phyloP scores from a whole-genome alignment of 2,113 vertebrate genomes.

The Xiphophorus maculatus region DNA sequence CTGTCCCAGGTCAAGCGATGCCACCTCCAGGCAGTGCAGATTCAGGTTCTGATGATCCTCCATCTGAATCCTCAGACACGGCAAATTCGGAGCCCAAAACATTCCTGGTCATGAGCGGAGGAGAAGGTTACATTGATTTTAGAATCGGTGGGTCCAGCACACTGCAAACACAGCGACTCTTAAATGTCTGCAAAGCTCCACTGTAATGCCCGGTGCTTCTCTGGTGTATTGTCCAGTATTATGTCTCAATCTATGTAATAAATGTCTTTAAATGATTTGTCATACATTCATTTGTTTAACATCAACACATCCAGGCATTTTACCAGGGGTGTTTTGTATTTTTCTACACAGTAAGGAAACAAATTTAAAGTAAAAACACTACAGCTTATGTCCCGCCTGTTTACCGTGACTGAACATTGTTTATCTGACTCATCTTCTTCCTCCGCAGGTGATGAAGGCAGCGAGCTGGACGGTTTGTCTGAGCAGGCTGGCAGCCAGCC shows the following conservation, averaged over 20 bases:
- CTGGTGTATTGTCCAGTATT: too few relatives aligned
- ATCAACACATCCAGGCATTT: too few relatives aligned
- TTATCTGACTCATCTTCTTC: constrained; percentile 20
- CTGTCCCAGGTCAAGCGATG: constrained; percentile 71
- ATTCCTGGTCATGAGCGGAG: constrained; percentile 93
- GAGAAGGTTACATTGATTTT: constrained; percentile 98
- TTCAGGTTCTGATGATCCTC: constrained; percentile 83
- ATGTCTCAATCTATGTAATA: too few relatives aligned
- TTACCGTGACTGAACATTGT: background rate
- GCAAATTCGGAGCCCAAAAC: constrained; percentile 84
- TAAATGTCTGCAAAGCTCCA: background rate
- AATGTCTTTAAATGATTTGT: too few relatives aligned
- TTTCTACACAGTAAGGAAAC: background rate
- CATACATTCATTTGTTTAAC: too few relatives aligned
- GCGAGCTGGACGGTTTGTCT: constrained; percentile 86
- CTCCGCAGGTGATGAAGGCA: constrained; percentile 90
- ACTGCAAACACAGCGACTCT: background rate
- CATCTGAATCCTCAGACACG: constrained; percentile 77
- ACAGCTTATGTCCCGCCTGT: background rate
- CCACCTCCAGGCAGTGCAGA: constrained; percentile 72
- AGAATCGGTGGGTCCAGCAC: constrained; percentile 86
- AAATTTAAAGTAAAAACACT: background rate
- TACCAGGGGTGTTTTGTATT: background rate
- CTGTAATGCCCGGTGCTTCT: too few relatives aligned
- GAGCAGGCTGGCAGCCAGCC: constrained; percentile 82